phyloP scores from a whole-genome alignment of 1,140 invertebrate species.

The Pseudomyrmex concolor region DNA sequence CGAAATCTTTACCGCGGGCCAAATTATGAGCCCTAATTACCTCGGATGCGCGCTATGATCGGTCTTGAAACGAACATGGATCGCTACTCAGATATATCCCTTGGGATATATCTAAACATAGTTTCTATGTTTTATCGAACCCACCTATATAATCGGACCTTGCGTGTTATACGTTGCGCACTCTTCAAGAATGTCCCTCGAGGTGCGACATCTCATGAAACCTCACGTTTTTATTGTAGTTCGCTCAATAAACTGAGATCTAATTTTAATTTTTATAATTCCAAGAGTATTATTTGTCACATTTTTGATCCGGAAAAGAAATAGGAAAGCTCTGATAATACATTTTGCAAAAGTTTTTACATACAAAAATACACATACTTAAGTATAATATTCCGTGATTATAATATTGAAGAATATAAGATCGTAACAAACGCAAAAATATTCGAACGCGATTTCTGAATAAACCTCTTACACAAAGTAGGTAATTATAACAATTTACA shows the following conservation, averaged over 20 bases:
- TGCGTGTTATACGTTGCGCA: conserved; percentile 9
- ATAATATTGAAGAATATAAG: too few relatives aligned
- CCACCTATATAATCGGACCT: conserved; percentile 66
- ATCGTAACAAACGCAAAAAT: too few relatives aligned
- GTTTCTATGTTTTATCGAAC: conserved; percentile 36
- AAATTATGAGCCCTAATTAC: conserved; percentile 69
- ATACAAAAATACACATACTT: too few relatives aligned
- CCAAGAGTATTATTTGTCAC: background rate
- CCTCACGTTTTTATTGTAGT: conserved; percentile 49
- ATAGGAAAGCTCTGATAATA: too few relatives aligned
- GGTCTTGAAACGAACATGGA: conserved; percentile 35
- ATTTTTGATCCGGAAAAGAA: background rate
- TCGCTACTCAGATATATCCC: conserved; percentile 33
- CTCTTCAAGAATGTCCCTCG: conserved; percentile 65
- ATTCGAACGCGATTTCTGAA: too few relatives aligned
- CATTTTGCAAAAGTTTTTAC: too few relatives aligned
- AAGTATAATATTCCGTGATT: too few relatives aligned
- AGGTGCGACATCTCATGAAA: conserved; percentile 55
- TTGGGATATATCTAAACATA: conserved; percentile 47
- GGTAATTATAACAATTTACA: too few relatives aligned
- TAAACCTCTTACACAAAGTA: too few relatives aligned
- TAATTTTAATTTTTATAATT: conserved; percentile 56
- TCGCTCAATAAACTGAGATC: background rate
- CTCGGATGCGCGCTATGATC: conserved; percentile 21
- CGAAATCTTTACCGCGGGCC: conserved; percentile 71